These are phyloP conservation scores for Thalassarche chlororhynchos DNA, from an alignment of 2,113 vertebrate species.

Conservation along the genomic window DNA sequence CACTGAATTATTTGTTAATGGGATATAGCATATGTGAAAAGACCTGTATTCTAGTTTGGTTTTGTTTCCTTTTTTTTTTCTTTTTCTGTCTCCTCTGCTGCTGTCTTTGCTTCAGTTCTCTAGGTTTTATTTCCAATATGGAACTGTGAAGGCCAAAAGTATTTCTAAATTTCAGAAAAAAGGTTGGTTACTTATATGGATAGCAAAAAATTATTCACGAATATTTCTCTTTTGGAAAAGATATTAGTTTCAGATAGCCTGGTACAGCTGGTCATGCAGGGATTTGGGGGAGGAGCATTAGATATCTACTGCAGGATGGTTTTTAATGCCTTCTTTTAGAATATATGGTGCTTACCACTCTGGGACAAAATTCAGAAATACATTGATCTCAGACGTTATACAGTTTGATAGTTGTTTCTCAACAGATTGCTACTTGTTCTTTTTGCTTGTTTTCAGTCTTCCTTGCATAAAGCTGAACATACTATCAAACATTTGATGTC, in stretches of 20 bases:
- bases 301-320: not conserved
- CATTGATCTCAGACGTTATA: not conserved
- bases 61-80: not conserved
- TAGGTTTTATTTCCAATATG: not conserved
- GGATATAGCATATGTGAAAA: not conserved
- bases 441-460: not conserved
- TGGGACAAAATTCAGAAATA: not conserved
- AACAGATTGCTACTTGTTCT: not conserved
- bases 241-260: not conserved
- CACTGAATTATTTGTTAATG: not conserved
- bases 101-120: not conserved
- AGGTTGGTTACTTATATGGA: not conserved
- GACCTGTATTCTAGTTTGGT: not conserved
- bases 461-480: not conserved
- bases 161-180: not conserved
- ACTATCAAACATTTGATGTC: not conserved
- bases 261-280: not conserved
- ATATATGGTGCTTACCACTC: not conserved
- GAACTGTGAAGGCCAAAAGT: not conserved
- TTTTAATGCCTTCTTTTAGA: not conserved
- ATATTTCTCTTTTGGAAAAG: not conserved
- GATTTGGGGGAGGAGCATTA: not conserved
- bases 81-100: not conserved
- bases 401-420: not conserved
- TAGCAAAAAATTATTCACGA: not conserved